Percentiles rank a stretch among this genome's conserved stretches.
These are phyloP conservation scores for Dichetophora obliterata DNA, from an alignment of 2,888 invertebrate species.

Conservation along the genomic window DNA sequence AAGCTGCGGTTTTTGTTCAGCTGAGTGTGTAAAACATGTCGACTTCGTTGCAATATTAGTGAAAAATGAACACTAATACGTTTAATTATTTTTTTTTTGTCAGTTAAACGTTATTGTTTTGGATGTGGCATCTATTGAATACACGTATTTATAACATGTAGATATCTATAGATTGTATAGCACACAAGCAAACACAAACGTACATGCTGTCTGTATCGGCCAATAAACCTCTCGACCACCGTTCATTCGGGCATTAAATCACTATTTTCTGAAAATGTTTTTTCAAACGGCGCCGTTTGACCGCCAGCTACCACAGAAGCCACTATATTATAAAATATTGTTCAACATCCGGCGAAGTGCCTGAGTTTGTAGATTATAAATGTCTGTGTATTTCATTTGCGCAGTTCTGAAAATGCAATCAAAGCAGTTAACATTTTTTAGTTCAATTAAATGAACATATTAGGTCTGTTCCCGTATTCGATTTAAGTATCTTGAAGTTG, in stretches of 20 bases:
- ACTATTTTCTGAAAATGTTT: constrained; percentile 52
- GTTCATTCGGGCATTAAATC: constrained; percentile 49
- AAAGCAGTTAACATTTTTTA: no score
- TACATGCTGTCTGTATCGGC: no score
- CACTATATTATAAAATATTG: constrained; percentile 8
- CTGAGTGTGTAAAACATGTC: neutral
- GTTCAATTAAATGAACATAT: no score
- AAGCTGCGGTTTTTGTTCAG: neutral
- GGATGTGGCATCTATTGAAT: no score
- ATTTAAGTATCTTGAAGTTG: no score
- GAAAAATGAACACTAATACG: neutral
- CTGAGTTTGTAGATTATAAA: neutral
- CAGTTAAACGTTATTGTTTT: no score
- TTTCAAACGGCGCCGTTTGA: constrained; percentile 27
- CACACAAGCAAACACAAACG: no score
- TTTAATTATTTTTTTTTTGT: neutral
- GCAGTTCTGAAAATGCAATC: neutral
- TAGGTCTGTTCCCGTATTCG: no score
- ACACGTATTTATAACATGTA: no score
- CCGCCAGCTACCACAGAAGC: neutral
- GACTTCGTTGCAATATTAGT: neutral
- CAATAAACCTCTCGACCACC: neutral
- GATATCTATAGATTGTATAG: no score
- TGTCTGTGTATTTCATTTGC: no score
- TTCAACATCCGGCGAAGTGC: neutral